Base-by-base conservation (phyloP, 2,888 invertebrate species). In the Peribatodes rhomboidaria region DNA sequence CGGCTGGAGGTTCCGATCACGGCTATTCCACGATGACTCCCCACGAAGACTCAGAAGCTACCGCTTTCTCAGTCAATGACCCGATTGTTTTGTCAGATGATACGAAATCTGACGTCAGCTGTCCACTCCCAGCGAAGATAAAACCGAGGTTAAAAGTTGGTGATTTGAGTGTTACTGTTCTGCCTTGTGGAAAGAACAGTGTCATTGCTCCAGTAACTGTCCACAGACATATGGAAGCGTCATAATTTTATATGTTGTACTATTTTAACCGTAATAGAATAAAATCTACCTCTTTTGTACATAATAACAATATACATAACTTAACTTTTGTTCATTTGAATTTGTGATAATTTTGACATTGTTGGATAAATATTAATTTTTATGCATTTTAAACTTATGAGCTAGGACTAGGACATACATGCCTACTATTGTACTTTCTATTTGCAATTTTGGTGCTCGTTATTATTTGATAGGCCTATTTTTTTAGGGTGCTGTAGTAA, bases 21-120 rank as follows among this genome's bases (percentile, higher is more conserved):
- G 98, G 98, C 1, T 98, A 98, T 87, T 98, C 98, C 2, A 98
- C 98, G 0, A 98, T 98, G 98, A 98, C 98, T 0, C 97, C 97
- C 1, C 97, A 98, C 76, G 98, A 98, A 80, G 98, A 98, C 81
- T 97, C 97, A 0, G 97, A 98, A 82, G 96, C 97, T 74, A 95
- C 97, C 71, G 96, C 96, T 9, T 96, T 97, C 74, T 96, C 96
- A 18, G 94, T 95, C 9, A 94, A 95, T 52, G 96, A 96, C 76
- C 95, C 96, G 0, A 90, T 94, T 39, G 87, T 96, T 67, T 75
- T 92, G 60, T 92, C 92, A 49, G 92, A 95, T 75, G 93, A 93
- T 67, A 92, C 93, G 0, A 92, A 92, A 67, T 93, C 93, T 75
- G 84, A 95, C 88, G 79, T 94, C 83, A 88, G 96, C 94, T 79